phyloP scores from a whole-genome alignment of 1,140 invertebrate genomes.

The Diachasmimorpha longicaudata region DNA sequence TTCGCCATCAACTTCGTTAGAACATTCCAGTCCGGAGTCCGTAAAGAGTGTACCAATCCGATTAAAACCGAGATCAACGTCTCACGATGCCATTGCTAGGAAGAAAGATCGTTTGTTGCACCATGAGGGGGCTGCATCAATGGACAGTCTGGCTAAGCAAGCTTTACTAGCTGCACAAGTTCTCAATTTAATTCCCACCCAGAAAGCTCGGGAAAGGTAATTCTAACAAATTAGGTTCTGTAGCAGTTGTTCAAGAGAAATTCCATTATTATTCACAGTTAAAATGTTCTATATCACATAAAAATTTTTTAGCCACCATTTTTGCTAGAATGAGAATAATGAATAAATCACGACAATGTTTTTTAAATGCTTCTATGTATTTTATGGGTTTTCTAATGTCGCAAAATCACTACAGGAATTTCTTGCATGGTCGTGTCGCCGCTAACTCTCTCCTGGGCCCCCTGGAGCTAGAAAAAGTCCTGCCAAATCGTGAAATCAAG shows the following conservation, averaged over 20 bases:
- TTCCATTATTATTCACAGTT: too few relatives aligned
- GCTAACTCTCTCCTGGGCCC: slow-evolving; percentile 81
- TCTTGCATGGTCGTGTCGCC: slow-evolving; percentile 78
- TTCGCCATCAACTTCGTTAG: slow-evolving; percentile 49
- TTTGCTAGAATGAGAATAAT: too few relatives aligned
- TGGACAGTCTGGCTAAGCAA: slow-evolving; percentile 75
- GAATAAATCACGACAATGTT: too few relatives aligned
- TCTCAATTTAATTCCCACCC: slow-evolving; percentile 78
- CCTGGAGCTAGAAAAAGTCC: slow-evolving; percentile 82
- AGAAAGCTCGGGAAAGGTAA: slow-evolving; percentile 78
- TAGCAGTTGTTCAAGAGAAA: too few relatives aligned
- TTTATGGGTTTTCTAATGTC: too few relatives aligned
- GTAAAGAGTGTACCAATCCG: slow-evolving; percentile 56
- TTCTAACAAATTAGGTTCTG: neutral
- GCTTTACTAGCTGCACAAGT: slow-evolving; percentile 78
- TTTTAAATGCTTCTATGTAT: too few relatives aligned
- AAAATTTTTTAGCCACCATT: too few relatives aligned
- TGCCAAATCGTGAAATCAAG: slow-evolving; percentile 82
- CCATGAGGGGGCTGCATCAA: slow-evolving; percentile 61
- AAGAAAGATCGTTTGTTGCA: slow-evolving; percentile 44
- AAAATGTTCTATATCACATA: too few relatives aligned
- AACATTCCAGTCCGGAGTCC: slow-evolving; percentile 57
- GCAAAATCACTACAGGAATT: slow-evolving; percentile 68
- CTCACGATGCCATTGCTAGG: slow-evolving; percentile 52
- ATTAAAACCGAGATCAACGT: slow-evolving; percentile 51